phyloP scores from a whole-genome alignment of 2,797 vertebrate genomes.

The Limnodromus scolopaceus region DNA sequence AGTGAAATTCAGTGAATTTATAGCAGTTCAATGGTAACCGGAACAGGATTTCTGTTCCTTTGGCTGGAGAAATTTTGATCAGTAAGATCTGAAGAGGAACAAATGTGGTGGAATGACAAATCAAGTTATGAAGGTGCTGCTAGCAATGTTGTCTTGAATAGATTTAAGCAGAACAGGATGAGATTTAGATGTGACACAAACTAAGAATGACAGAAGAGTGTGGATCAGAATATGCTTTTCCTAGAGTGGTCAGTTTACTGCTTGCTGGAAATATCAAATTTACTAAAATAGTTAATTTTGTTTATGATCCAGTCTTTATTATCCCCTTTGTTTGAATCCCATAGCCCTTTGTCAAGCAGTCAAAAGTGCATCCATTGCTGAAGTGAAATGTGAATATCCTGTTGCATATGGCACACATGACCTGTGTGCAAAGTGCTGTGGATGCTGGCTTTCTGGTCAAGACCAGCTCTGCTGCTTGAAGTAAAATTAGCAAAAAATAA shows the following conservation, averaged over 20 bases:
- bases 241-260: neutral
- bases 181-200: neutral
- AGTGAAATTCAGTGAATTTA: too few species aligned
- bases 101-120: neutral
- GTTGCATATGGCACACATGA: neutral
- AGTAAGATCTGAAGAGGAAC: neutral
- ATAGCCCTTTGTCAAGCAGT: neutral
- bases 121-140: neutral
- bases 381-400: neutral
- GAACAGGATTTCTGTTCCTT: neutral
- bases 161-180: neutral
- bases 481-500: neutral
- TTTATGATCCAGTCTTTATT: neutral
- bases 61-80: neutral
- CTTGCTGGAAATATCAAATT: neutral
- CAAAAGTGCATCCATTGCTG: neutral
- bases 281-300: neutral
- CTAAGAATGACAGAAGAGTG: neutral
- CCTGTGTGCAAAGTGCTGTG: neutral
- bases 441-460: neutral
- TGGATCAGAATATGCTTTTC: neutral
- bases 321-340: neutral
- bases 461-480: neutral
- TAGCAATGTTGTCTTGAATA: neutral
- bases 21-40: neutral